Base-by-base conservation (phyloP, 2,888 invertebrate genomes). In the Chloromyia formosa region DNA sequence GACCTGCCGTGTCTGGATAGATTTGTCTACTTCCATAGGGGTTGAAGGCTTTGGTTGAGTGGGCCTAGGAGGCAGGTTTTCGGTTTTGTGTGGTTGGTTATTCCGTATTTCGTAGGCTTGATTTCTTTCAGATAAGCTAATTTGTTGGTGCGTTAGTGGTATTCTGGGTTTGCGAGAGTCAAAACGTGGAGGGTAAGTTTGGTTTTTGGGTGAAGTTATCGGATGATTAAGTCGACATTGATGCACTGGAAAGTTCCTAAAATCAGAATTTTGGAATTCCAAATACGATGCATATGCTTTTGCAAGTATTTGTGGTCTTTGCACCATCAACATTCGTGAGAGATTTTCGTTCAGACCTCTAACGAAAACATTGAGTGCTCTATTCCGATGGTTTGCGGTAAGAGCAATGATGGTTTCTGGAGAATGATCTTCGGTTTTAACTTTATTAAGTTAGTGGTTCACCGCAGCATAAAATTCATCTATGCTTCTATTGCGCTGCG, bases 11-110 rank as follows among this genome's bases (percentile, higher is more conserved):
- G 64, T 64, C 16, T 75, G 73, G 22, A 75, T 20, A 10, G 75
- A 76, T 42, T 22, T 54, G 23, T 76, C 76, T 7, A 75, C 61
- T 1, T 73, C 62, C 62, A 73, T 73, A 14, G 68, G 74, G 0
- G 18, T 35, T 14, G 74, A 42, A 18, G 49, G 42, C 40, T 66
- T 42, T 42, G 66, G 66, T 14, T 66, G 16, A 42, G 42, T 42
- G 9, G 18, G 49, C 16, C 49, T 66, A 10, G 62, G 62, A 10
- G 35, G 27, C 1, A 27, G 45, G 16, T 18, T 35, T 10, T n/a
- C 10, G 22, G 27, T n/a, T 27, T 62, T 23, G 1, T 20, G 16
- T 40, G n/a, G 62, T 10, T 18, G 4, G 1, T 18, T 56, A 18
- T 10, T 2, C 22, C 22, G 20, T 16, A 18, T 56, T 4, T 56